A percentile compares a stretch with the other conserved stretches of the same genome.
phyloP scores from a whole-genome alignment of 2,113 vertebrate genomes.

The Pandion haliaetus region DNA sequence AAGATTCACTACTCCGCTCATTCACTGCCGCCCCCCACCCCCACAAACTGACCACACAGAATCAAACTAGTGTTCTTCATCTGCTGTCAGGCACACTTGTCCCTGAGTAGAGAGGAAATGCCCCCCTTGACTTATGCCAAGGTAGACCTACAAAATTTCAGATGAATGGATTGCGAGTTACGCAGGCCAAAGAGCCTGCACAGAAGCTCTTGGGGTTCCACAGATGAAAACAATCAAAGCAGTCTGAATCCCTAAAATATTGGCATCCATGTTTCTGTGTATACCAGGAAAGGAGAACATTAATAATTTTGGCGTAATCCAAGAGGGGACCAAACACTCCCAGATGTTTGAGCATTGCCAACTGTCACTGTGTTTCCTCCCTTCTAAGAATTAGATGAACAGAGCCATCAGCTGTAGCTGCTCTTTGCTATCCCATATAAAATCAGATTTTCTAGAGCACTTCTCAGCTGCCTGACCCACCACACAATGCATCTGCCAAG shows the following conservation, averaged over 20 bases:
- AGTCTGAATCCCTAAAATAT: not conserved
- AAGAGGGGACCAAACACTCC: not conserved
- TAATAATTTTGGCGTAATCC: not conserved
- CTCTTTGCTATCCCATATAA: not conserved
- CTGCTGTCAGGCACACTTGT: not conserved
- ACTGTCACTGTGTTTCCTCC: not conserved
- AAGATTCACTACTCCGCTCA: not conserved
- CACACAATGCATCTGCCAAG: not conserved
- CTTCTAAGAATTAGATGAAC: not conserved
- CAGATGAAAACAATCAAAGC: not conserved
- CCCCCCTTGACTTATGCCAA: not conserved
- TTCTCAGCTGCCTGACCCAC: not conserved
- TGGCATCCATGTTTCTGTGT: not conserved
- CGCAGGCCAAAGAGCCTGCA: not conserved
- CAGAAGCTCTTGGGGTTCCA: not conserved
- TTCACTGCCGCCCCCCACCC: rapidly evolving
- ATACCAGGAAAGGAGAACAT: not conserved
- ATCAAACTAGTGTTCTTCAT: not conserved
- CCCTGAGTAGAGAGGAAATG: not conserved
- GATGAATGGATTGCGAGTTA: not conserved
- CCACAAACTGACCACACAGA: not conserved
- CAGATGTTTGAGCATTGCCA: not conserved
- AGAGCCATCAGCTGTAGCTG: not conserved
- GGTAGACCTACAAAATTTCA: not conserved
- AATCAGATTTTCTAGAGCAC: not conserved